Evolutionary conservation across 1,140 invertebrate genomes (phyloP).

Genomic region (Lepidurus couesii): DNA sequence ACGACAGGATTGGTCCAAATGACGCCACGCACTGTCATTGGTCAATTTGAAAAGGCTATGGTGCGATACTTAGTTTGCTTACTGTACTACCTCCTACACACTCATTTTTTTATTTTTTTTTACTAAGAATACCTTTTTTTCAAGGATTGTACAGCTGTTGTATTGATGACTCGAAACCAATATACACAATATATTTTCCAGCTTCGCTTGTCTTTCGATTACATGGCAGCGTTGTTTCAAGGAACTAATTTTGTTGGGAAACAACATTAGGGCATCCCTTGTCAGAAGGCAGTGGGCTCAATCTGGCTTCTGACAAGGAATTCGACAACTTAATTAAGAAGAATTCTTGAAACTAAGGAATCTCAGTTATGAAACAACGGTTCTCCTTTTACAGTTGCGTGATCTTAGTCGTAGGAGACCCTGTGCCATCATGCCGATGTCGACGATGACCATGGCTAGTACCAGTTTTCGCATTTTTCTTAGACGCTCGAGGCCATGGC

Average conservation of each 20-base stretch:
- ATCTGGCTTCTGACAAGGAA: neutral
- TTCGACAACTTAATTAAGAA: neutral
- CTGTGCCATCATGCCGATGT: neutral
- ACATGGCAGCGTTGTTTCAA: neutral
- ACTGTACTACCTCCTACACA: no score
- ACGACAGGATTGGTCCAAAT: no score
- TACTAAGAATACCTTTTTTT: no score
- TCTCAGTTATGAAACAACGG: neutral
- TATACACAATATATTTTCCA: neutral
- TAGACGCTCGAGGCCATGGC: neutral
- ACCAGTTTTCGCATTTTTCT: neutral
- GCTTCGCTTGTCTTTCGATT: neutral
- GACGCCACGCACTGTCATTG: no score
- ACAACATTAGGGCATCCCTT: neutral
- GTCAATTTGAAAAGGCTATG: no score
- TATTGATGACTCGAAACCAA: no score
- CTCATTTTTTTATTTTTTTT: no score
- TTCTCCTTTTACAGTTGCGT: constrained; percentile 5
- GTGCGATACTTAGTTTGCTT: no score
- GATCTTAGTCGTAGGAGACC: constrained; percentile 16
- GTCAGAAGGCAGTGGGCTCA: constrained; percentile 8
- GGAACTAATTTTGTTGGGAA: neutral
- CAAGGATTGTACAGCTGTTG: no score
- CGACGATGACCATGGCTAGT: neutral
- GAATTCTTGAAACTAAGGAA: neutral